Percentiles rank a stretch among this genome's conserved stretches.
Conservation (phyloP, 2,113 vertebrate species). For the Melanocharis versteri region DNA sequence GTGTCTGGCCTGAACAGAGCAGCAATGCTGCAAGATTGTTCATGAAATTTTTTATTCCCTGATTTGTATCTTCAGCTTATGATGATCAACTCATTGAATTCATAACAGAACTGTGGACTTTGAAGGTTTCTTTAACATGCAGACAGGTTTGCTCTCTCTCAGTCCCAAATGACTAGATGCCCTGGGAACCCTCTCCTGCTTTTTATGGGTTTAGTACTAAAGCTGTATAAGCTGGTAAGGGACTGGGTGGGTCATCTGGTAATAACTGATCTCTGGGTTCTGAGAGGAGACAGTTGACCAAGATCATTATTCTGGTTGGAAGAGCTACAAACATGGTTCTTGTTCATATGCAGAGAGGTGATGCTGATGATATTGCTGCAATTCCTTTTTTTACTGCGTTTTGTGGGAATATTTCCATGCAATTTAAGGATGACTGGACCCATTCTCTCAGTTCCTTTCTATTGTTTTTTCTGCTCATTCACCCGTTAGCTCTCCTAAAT, state of each 20-base stretch:
- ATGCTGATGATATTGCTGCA: neutral
- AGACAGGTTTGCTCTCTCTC: neutral
- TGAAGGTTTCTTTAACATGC: neutral
- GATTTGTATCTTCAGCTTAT: neutral
- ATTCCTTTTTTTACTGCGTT: neutral
- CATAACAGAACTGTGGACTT: neutral
- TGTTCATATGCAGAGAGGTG: neutral
- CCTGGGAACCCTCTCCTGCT: neutral
- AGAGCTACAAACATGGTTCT: neutral
- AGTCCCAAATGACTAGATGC: neutral
- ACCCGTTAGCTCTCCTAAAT: neutral
- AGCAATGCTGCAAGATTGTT: neutral
- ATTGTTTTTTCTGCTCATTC: conserved; percentile 30
- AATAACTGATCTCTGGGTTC: neutral
- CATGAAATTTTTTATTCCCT: neutral
- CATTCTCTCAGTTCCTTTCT: neutral
- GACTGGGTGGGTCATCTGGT: neutral
- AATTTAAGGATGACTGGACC: neutral
- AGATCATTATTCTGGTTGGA: neutral
- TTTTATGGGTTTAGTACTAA: neutral
- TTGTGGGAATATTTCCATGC: conserved; percentile 11
- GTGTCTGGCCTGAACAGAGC: neutral
- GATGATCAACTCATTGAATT: neutral
- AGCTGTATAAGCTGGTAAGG: neutral
- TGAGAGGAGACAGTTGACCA: neutral